Evolutionary conservation across 2,888 invertebrate species (phyloP).

Genomic region (Diabrotica balteata): DNA sequence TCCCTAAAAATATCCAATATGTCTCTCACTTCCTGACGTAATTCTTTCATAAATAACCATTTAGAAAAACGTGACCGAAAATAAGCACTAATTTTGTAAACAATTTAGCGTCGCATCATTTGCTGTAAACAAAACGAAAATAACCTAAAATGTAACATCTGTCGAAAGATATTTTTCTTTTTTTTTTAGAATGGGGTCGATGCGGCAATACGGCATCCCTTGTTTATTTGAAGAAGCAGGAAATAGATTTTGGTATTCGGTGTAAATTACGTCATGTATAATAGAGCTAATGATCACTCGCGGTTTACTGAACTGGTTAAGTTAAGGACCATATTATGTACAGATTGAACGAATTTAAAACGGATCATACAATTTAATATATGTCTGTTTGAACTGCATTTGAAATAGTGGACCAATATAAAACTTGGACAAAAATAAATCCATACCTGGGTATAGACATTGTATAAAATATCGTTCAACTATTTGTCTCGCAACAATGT

Average conservation of each 20-base stretch:
- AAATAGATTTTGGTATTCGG: constrained; percentile 5
- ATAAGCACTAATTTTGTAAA: constrained; percentile 29
- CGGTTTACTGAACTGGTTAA: no score
- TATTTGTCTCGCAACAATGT: no score
- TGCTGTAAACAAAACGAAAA: constrained; percentile 19
- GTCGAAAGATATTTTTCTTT: constrained; percentile 19
- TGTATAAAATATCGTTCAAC: no score
- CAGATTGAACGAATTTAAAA: no score
- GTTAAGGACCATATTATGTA: no score
- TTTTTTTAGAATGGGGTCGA: background rate
- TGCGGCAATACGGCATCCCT: constrained; percentile 10
- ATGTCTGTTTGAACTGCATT: no score
- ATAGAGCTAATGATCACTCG: no score
- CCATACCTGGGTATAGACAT: no score
- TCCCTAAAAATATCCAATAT: constrained; percentile 25
- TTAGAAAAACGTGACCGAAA: constrained; percentile 21
- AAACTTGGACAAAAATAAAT: no score
- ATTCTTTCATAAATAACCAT: constrained; percentile 25
- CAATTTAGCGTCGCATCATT: constrained; percentile 24
- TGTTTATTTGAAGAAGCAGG: constrained; percentile 19
- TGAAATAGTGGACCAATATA: no score
- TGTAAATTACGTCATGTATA: constrained; percentile 8
- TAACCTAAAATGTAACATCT: constrained; percentile 22
- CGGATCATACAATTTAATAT: no score
- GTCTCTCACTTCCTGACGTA: constrained; percentile 24